Evolutionary conservation across 2,888 invertebrate genomes (phyloP), one percentile per base, ranked within the genome.

Genomic region (Drosophila nigricruria): DNA sequence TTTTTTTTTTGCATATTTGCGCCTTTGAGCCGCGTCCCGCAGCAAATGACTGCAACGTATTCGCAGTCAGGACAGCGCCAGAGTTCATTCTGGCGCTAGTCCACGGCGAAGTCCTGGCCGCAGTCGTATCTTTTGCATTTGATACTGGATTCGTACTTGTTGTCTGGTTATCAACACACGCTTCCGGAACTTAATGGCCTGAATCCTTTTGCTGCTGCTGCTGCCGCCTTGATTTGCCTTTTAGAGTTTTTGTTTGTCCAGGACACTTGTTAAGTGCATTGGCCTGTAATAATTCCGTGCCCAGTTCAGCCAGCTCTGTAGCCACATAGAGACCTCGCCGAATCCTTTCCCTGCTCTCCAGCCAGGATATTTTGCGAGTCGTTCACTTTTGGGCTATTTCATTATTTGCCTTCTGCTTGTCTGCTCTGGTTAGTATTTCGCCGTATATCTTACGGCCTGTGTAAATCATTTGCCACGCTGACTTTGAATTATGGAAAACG

Each of bases 151-250:
- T 59, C 69, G 72, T 70, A 76, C 64, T 91, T 90, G 82, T 86
- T 89, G 88, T 89, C 89, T 89, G 89, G 90, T 89, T 85, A 84
- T 85, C 84, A 87, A 84, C 88, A 72, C 73, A 68, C 72, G 77
- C 79, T 91, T 92, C 92, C 92, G 92, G 91, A 89, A 92, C 90
- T 92, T 92, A 92, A 92, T 92, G 92, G 92, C 81, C 92, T 92
- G 92, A 92, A 92, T 92, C 92, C 92, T 92, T 92, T 92, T 88
- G 73, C 59, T 72, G 60, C 74, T 73, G 65, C 67, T 85, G 66
- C 67, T 82, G 63, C 70, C 68, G 73, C 64, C 72, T 77, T 78
- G 73, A 73, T 73, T 75, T 75, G 77, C 57, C 71, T 70, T 63
- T 73, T 57, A 30, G 54, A 64, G 40, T 70, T 66, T 66, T 42